phyloP scores from a whole-genome alignment of 2,797 vertebrate genomes.

The Notolabrus celidotus region DNA sequence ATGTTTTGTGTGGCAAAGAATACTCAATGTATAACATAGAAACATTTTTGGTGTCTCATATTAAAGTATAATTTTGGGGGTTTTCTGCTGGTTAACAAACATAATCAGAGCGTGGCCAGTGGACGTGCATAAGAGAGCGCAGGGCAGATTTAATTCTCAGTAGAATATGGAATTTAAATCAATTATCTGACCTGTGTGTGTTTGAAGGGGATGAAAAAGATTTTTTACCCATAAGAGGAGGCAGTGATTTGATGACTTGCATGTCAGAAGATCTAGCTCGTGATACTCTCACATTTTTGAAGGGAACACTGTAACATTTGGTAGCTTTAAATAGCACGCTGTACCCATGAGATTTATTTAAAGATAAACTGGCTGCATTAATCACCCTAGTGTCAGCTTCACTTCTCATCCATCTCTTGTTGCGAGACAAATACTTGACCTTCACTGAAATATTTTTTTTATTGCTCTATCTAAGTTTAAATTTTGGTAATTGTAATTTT shows the following conservation, averaged over 20 bases:
- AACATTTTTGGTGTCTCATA: too few relatives aligned
- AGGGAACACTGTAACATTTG: conserved; percentile 73
- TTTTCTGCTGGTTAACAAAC: conserved; percentile 1
- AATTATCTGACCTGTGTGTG: not conserved
- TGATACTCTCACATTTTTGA: conserved; percentile 67
- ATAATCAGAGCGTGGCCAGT: conserved; percentile 17
- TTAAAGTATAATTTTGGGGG: too few relatives aligned
- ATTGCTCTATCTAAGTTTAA: not conserved
- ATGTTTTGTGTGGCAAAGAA: not conserved
- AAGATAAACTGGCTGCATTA: conserved; percentile 38
- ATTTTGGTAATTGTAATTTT: not conserved
- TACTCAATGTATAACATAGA: too few relatives aligned
- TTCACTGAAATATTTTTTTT: not conserved
- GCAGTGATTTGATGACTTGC: not conserved
- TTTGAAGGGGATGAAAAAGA: conserved; percentile 1
- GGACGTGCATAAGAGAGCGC: too few relatives aligned
- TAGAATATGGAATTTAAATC: too few relatives aligned
- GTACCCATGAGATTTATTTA: conserved; percentile 41
- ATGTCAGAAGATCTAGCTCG: conserved; percentile 60
- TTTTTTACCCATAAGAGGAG: conserved; percentile 21
- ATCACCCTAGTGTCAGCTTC: conserved; percentile 6
- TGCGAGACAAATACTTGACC: conserved; percentile 1
- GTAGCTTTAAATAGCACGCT: conserved; percentile 63
- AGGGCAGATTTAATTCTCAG: too few relatives aligned
- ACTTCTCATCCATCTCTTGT: conserved; percentile 1